A percentile compares a stretch with the other conserved stretches of the same genome.
Evolutionary conservation across 2,797 vertebrate genomes (phyloP).

Genomic region (Cirrhinus molitorella): DNA sequence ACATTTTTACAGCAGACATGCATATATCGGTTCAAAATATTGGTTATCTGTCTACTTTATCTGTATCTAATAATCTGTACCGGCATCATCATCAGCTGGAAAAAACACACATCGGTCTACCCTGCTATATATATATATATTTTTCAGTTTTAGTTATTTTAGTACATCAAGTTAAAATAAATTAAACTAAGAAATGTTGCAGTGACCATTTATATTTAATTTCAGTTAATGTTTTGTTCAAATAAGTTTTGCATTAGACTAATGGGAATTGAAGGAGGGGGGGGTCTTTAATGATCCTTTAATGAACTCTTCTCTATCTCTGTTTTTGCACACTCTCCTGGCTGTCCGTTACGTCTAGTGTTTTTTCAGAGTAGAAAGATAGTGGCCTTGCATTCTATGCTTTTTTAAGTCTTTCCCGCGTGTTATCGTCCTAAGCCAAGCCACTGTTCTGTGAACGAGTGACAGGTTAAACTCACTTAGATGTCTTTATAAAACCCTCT

Average conservation of each 20-base stretch:
- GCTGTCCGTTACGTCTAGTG: conserved; percentile 1
- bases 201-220: not conserved
- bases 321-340: not conserved
- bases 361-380: conserved; percentile 6
- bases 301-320: not conserved
- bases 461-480: not conserved
- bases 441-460: not conserved
- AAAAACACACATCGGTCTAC: too few species aligned
- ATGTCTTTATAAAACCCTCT: not conserved
- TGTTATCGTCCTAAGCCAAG: not conserved
- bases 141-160: not conserved
- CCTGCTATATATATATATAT: not conserved
- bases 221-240: not conserved
- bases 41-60: too few species aligned
- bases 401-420: not conserved
- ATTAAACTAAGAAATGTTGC: not conserved
- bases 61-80: too few species aligned
- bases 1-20: too few species aligned
- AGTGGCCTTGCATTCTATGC: not conserved
- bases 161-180: not conserved
- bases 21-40: too few species aligned
- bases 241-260: not conserved
- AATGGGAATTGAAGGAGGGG: not conserved
- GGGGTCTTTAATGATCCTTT: not conserved
- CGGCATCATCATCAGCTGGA: too few species aligned